Evolutionary conservation across 2,797 vertebrate genomes (phyloP), one percentile per base, ranked within the genome.

Genomic region (Denticeps clupeoides): DNA sequence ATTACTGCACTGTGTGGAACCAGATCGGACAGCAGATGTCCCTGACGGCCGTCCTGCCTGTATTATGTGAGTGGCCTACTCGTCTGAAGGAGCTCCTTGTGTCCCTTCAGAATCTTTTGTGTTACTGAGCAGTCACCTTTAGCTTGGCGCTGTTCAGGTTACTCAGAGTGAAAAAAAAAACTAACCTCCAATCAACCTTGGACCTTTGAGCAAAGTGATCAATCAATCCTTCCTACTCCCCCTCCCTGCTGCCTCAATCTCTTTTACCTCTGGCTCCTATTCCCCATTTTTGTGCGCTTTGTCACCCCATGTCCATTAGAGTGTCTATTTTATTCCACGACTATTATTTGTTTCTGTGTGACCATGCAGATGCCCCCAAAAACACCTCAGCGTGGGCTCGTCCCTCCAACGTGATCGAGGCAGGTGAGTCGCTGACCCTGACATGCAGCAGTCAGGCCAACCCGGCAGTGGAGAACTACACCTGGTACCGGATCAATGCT

Each of bases 401-500:
- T 40, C 82, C 84, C 47, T 84, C 84, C 47, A 70, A 66, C 27
- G 83, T 85, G 72, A 80, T 87, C 52, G 82, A 85, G 3, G 78
- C 78, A 0, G 84, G 84, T 3, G 70, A 75, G 49, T 77, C 82
- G 23, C 44, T 87, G 74, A 87, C 82, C 24, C 61, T 87, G 58
- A 85, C 77, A 61, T 86, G 83, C 67, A 82, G 75, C 65, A 83
- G 80, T 53, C 79, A 83, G 62, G 82, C 78, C 5, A 80, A 83
- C 65, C 81, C 81, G 1, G 80, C 74, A 0, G 83, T 84, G 51
- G 81, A 84, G 58, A 84, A 84, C 78, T 86, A 82, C 65, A 87
- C 82, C 22, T 87, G 84, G 84, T 79, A 85, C 49, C 64, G 67
- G 54, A 59, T 69, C 59, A 58, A 67, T 65, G n/a, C 48, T 16